Conservation (phyloP, 1,140 invertebrate species). For the Lineus longissimus region DNA sequence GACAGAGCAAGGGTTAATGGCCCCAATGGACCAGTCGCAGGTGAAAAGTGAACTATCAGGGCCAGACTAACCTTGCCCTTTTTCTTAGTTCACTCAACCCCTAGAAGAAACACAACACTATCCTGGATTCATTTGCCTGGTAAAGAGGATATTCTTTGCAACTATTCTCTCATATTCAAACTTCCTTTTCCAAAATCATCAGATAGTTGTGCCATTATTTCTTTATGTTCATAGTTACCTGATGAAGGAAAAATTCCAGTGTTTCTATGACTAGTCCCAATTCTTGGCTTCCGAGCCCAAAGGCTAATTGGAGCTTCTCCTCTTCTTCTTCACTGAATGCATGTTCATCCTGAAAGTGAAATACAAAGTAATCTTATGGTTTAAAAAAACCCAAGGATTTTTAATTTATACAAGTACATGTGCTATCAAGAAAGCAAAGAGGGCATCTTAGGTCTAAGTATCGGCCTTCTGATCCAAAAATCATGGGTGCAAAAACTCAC, state of each 20-base stretch:
- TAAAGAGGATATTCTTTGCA: too few relatives aligned
- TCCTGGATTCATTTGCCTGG: too few relatives aligned
- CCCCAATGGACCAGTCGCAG: too few relatives aligned
- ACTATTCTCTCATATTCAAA: too few relatives aligned
- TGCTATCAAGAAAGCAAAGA: background rate
- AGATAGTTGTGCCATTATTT: background rate
- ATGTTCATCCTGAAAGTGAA: conserved; percentile 38
- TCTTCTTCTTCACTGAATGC: conserved; percentile 49
- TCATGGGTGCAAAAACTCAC: too few relatives aligned
- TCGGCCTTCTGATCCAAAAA: too few relatives aligned
- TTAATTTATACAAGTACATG: background rate
- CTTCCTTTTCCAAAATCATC: too few relatives aligned
- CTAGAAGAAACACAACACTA: too few relatives aligned
- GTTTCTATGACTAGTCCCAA: conserved; percentile 44
- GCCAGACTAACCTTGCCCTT: too few relatives aligned
- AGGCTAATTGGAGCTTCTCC: conserved; percentile 39
- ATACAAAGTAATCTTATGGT: background rate
- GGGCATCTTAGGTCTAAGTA: background rate
- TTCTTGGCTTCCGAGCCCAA: conserved; percentile 34
- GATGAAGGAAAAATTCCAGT: conserved; percentile 49
- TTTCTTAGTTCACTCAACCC: too few relatives aligned
- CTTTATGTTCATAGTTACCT: conserved; percentile 25
- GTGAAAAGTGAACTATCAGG: too few relatives aligned
- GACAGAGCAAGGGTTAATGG: too few relatives aligned
- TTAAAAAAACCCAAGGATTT: background rate